Evolutionary conservation across 2,888 invertebrate genomes (phyloP), one percentile per base, ranked within the genome.

Genomic region (Cremastobaeus sp.): DNA sequence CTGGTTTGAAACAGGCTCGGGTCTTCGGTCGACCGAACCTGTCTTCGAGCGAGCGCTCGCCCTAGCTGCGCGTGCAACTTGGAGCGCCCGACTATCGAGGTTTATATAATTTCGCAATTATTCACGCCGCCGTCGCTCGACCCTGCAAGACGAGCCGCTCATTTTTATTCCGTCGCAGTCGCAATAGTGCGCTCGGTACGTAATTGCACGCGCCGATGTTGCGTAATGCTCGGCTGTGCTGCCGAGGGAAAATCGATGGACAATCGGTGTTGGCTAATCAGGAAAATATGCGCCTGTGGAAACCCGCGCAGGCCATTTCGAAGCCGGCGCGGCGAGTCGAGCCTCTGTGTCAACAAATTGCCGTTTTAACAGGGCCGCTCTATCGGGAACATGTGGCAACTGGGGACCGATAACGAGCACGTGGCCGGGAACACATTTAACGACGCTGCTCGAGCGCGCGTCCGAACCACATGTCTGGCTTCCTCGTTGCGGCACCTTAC

Each of bases 1-100:
- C 68, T 73, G 73, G 68, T 73, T 74, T 69, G 20, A 68, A 74
- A 74, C 74, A 59, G 74, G 74, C 74, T 69, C 55, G 47, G 52
- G 20, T 52, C 55, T 65, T 60, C 65, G 65, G 15, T 52, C 59
- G 35, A 4, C 32, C 43, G 48, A 66, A 66, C 66, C 72, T 60
- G 66, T 66, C 72, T 47, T 54, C 65, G 21, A 54, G 21, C 21
- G 37, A 57, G 48, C 50, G 64, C 62, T 35, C 20, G 62, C 28
- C 32, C 45, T 62, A 55, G 43, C 73, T 15, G 12, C 32, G 15
- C 48, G 18, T 50, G 18, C 55, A 50, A 37, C 45, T 15, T 28
- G 30, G 50, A 59, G 28, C 28, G 43, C 20, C n/a, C 20, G n/a
- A 14, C 34, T 64, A 35, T 34, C 43, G 48, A 64, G 66, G 41